These are phyloP conservation scores for Leptinotarsa defecta DNA, from an alignment of 1,140 invertebrate genomes.

Conservation along the genomic window DNA sequence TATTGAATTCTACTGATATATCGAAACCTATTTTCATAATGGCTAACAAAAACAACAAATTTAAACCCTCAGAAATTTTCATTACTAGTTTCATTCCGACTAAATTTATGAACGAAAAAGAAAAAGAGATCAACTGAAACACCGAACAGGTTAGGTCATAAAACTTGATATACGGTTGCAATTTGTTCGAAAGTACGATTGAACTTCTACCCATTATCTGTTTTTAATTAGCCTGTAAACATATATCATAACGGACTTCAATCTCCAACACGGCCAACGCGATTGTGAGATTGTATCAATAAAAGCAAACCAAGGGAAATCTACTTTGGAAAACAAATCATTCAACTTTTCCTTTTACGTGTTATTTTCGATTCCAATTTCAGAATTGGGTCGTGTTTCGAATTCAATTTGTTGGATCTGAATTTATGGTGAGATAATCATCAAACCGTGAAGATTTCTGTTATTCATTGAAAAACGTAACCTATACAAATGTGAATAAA, in stretches of 20 bases:
- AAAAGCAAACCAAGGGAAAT: not conserved
- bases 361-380: not conserved
- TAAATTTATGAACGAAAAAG: not conserved
- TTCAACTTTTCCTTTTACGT: not conserved
- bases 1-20: not conserved
- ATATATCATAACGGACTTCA: constrained; percentile 13
- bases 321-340: constrained; percentile 2
- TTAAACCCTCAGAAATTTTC: constrained; percentile 63
- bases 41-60: not conserved
- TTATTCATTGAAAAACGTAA: not conserved
- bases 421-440: not conserved
- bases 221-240: constrained; percentile 18
- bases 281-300: constrained; percentile 6
- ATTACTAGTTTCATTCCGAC: not conserved
- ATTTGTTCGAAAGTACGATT: constrained; percentile 7
- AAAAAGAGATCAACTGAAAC: not conserved
- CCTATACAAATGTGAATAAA: no score
- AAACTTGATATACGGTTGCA: constrained; percentile 18
- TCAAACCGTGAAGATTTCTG: not conserved
- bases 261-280: not conserved
- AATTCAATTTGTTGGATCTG: not conserved
- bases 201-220: constrained; percentile 12
- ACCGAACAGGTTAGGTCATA: constrained; percentile 12
- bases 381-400: not conserved
- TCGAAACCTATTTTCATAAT: not conserved